These are phyloP conservation scores for Gallinago solitaria DNA, from an alignment of 2,797 vertebrate genomes.

Conservation along the genomic window DNA sequence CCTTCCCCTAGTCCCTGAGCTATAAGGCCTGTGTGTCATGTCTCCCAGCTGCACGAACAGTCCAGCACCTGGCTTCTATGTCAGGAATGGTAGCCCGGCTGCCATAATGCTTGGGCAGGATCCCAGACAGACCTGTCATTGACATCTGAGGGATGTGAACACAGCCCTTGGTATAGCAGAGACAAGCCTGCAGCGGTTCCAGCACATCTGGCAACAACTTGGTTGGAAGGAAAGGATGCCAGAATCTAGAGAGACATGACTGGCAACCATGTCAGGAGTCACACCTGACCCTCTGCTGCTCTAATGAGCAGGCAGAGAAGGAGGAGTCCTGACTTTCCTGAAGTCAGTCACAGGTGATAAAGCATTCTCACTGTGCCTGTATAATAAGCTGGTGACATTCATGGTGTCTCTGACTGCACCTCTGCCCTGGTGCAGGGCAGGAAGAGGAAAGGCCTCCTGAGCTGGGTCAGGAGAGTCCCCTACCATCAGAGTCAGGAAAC, in stretches of 20 bases:
- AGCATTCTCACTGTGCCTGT: background rate
- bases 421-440: background rate
- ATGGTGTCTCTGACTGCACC: background rate
- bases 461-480: background rate
- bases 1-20: background rate
- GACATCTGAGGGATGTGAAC: background rate
- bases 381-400: background rate
- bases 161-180: background rate
- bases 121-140: background rate
- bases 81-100: background rate
- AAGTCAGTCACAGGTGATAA: background rate
- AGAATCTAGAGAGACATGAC: background rate
- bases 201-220: background rate
- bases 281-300: background rate
- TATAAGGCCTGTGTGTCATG: background rate
- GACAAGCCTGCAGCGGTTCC: background rate
- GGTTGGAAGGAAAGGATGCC: background rate
- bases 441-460: background rate
- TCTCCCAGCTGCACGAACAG: accelerated
- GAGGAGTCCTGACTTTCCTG: no score
- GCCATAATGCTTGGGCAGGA: background rate
- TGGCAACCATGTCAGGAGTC: accelerated
- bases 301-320: background rate
- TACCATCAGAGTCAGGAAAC: accelerated
- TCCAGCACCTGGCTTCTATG: background rate